These are phyloP conservation scores for Nyctibius bracteatus DNA, from an alignment of 2,113 vertebrate species.

Conservation along the genomic window DNA sequence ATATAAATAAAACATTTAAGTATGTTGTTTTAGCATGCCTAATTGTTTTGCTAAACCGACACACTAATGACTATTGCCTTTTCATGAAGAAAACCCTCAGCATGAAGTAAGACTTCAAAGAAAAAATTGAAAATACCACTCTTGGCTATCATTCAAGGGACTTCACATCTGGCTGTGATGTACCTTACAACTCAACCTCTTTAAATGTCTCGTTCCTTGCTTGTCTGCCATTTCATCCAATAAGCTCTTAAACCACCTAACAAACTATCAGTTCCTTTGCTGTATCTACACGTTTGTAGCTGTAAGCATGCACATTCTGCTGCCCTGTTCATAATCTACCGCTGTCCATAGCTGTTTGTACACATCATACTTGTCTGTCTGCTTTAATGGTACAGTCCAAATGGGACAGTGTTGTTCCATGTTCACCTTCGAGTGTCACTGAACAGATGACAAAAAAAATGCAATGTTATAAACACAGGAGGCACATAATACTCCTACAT, in stretches of 20 bases:
- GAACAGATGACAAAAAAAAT: background rate
- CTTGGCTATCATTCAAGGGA: background rate
- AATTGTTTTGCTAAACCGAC: background rate
- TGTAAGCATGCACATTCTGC: background rate
- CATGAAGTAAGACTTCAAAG: background rate
- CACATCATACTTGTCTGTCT: background rate
- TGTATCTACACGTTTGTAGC: fast-evolving
- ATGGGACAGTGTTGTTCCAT: background rate
- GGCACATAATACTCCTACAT: fast-evolving
- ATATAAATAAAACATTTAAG: background rate
- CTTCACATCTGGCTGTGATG: background rate
- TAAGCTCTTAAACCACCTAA: background rate
- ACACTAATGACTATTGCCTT: background rate
- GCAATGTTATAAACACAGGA: background rate
- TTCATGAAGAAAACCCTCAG: background rate
- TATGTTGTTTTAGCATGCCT: background rate
- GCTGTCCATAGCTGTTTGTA: background rate
- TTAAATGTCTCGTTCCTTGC: background rate
- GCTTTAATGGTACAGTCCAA: background rate
- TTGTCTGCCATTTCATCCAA: background rate
- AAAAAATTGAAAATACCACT: background rate
- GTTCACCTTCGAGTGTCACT: background rate
- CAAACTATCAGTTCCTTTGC: background rate
- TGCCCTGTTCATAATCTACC: background rate
- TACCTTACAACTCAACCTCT: background rate